Evolutionary conservation across 1,140 invertebrate species (phyloP).

Genomic region (Penaeus chinensis): DNA sequence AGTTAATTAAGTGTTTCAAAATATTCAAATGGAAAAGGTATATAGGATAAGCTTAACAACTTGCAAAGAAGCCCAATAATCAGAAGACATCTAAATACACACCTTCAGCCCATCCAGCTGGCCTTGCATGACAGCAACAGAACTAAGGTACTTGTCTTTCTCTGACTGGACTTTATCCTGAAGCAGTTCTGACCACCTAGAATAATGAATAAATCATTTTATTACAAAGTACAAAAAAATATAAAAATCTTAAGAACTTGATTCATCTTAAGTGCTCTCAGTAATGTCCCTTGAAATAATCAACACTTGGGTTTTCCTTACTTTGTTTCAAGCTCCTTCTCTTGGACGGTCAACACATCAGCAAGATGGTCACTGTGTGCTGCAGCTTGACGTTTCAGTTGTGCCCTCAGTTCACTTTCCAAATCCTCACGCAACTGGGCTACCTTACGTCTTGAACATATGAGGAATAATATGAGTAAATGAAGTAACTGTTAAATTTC

Average conservation of each 20-base stretch:
- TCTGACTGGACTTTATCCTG: slow-evolving; percentile 78
- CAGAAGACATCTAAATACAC: slow-evolving; percentile 73
- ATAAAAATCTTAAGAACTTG: neutral
- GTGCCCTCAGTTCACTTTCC: slow-evolving; percentile 80
- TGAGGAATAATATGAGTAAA: neutral
- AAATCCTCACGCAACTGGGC: slow-evolving; percentile 75
- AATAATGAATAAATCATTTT: neutral
- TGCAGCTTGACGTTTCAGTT: slow-evolving; percentile 83
- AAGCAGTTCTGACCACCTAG: slow-evolving; percentile 74
- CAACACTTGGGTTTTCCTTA: slow-evolving; percentile 74
- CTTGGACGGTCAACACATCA: slow-evolving; percentile 78
- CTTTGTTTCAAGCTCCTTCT: slow-evolving; percentile 77
- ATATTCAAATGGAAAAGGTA: too few species aligned
- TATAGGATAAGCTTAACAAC: too few species aligned
- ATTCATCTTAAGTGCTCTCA: neutral
- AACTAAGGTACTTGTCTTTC: slow-evolving; percentile 78
- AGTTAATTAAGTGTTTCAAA: too few species aligned
- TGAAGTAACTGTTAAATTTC: neutral
- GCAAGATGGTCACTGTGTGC: slow-evolving; percentile 84
- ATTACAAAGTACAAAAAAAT: neutral
- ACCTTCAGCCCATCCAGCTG: slow-evolving; percentile 81
- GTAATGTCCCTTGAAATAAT: neutral
- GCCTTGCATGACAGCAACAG: slow-evolving; percentile 79
- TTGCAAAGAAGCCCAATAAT: too few species aligned
- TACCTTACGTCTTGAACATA: slow-evolving; percentile 69